Conservation (phyloP, 2,797 vertebrate species). For the Rhodeus uyekii region DNA sequence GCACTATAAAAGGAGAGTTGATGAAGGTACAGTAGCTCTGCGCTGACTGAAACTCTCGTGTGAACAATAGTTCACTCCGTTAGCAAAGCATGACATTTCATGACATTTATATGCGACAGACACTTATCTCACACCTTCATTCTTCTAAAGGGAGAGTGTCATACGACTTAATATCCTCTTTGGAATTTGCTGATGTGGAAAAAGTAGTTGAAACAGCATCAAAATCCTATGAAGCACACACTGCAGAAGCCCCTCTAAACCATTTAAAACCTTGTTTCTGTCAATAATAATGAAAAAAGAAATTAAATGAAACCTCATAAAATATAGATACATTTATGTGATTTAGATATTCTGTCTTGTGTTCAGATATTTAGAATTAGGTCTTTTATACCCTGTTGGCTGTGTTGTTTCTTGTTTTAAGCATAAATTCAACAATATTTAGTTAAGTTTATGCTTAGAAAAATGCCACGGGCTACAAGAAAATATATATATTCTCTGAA, state of each 20-base stretch:
- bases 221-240: not conserved
- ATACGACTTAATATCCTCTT: not conserved
- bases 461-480: not conserved
- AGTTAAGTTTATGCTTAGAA: not conserved
- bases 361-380: not conserved
- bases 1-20: not conserved
- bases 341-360: not conserved
- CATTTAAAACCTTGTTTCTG: not conserved
- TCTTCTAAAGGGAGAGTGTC: not conserved
- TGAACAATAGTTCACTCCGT: constrained; percentile 8
- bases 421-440: not conserved
- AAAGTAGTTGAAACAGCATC: not conserved
- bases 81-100: not conserved
- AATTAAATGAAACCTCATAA: not conserved
- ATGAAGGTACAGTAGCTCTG: not conserved
- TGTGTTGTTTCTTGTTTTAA: constrained; percentile 7
- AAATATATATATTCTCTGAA: not conserved
- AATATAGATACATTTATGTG: not conserved
- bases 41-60: not conserved
- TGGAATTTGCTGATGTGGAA: constrained; percentile 23
- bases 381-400: not conserved
- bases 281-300: not conserved
- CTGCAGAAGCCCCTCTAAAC: not conserved
- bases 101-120: constrained; percentile 12
- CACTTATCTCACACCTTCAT: not conserved